These are phyloP conservation scores for Latrodectus geometricus DNA, from an alignment of 1,140 invertebrate species.

Conservation along the genomic window DNA sequence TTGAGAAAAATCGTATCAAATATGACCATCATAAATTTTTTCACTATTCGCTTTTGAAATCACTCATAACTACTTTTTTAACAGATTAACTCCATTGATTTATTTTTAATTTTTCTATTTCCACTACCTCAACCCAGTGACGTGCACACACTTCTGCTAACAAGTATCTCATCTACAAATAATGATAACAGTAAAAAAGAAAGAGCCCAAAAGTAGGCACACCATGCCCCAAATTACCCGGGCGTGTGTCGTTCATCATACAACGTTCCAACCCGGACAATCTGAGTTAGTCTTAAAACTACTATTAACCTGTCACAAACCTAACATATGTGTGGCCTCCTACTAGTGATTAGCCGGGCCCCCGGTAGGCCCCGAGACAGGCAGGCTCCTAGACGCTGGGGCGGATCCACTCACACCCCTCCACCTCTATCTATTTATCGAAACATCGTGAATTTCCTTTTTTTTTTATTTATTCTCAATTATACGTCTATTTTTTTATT, in stretches of 20 bases:
- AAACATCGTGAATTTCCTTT: not conserved
- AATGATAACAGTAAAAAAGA: no score
- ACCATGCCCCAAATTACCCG: slow-evolving; percentile 33
- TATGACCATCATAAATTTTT: no score
- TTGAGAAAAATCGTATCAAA: no score
- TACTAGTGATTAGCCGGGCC: slow-evolving; percentile 49
- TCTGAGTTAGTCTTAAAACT: slow-evolving; percentile 49
- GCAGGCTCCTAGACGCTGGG: slow-evolving; percentile 24
- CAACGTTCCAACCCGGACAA: slow-evolving; percentile 27
- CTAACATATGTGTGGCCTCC: slow-evolving; percentile 51
- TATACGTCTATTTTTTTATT: not conserved
- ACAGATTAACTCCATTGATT: not conserved
- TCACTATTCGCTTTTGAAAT: no score
- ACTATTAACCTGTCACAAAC: slow-evolving; percentile 45
- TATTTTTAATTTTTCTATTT: not conserved
- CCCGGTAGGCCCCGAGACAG: slow-evolving; percentile 32
- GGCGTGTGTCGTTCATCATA: slow-evolving; percentile 58
- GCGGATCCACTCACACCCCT: not conserved
- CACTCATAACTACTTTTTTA: not conserved
- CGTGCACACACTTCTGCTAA: not conserved
- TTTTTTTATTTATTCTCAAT: no score
- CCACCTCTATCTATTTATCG: not conserved
- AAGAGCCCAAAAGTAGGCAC: slow-evolving; percentile 1
- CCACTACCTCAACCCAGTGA: not conserved
- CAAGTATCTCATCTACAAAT: slow-evolving; percentile 26